Evolutionary conservation across 2,113 vertebrate genomes (phyloP).

Genomic region (Cettia cetti): DNA sequence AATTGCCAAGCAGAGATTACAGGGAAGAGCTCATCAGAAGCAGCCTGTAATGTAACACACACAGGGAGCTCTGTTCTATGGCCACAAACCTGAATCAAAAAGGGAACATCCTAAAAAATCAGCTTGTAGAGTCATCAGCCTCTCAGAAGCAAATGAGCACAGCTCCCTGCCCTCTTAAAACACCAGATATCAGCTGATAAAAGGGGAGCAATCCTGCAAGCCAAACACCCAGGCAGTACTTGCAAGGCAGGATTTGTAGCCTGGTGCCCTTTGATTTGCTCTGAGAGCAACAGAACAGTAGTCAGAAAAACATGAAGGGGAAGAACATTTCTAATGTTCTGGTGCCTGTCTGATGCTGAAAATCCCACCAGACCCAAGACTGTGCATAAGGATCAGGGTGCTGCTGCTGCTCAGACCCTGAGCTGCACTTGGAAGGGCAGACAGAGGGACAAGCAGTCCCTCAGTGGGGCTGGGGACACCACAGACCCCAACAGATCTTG

Average conservation of each 20-base stretch:
- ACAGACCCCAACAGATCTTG: neutral
- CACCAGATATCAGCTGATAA: conserved; percentile 3
- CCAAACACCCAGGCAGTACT: neutral
- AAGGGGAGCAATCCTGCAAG: neutral
- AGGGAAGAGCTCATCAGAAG: neutral
- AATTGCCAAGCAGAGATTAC: neutral
- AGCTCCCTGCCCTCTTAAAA: neutral
- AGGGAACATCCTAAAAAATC: neutral
- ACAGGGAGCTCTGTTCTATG: neutral
- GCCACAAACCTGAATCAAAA: neutral
- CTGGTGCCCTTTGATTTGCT: neutral
- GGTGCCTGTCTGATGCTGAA: neutral
- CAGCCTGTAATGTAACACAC: neutral
- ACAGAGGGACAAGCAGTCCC: neutral
- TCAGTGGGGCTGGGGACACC: neutral
- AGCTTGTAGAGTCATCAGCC: neutral
- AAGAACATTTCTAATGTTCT: neutral
- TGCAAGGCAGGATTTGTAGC: conserved; percentile 10
- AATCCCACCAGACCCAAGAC: neutral
- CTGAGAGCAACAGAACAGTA: neutral
- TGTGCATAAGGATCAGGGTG: neutral
- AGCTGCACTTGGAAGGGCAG: neutral
- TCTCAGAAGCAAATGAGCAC: neutral
- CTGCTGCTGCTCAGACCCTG: neutral
- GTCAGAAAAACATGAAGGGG: neutral